Conservation (phyloP, 2,113 vertebrate genomes). For the Pachypanchax playfairii region DNA sequence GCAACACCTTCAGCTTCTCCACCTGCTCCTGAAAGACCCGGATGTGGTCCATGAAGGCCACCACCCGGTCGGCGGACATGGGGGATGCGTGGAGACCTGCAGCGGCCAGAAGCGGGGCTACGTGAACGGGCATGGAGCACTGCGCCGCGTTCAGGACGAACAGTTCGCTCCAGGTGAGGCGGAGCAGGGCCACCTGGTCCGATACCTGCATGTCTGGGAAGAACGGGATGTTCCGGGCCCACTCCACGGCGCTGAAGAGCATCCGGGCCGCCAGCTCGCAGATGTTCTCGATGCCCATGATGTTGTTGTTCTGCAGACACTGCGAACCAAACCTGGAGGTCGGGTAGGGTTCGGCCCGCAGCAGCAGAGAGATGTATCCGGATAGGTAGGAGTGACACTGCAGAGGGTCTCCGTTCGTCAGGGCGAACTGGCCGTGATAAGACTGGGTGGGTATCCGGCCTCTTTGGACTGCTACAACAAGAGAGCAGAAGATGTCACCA, state of each 20-base stretch:
- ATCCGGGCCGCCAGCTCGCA: constrained; percentile 96
- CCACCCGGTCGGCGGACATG: constrained; percentile 96
- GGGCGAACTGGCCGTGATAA: constrained; percentile 92
- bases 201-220: constrained; percentile 98
- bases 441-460: constrained; percentile 93
- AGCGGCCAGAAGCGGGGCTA: constrained; percentile 93
- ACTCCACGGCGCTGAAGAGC: constrained; percentile 98
- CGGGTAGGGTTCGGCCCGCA: constrained; percentile 95
- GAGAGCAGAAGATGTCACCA: constrained; percentile 4
- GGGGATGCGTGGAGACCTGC: constrained; percentile 95
- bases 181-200: constrained; percentile 95
- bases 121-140: constrained; percentile 96
- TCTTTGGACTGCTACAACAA: constrained; percentile 90
- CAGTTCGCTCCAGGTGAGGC: constrained; percentile 98
- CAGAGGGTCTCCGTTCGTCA: constrained; percentile 93
- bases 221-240: constrained; percentile 98
- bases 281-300: constrained; percentile 99
- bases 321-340: constrained; percentile 95
- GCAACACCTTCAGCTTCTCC: constrained; percentile 96
- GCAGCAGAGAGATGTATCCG: constrained; percentile 96
- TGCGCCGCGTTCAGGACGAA: constrained; percentile 97
- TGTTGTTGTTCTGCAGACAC: constrained; percentile 95
- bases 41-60: constrained; percentile 99
- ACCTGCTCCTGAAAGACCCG: constrained; percentile 98
- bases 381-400: constrained; percentile 97